Evolutionary conservation across 2,113 vertebrate genomes (phyloP).

Genomic region (Orthonyx spaldingii): DNA sequence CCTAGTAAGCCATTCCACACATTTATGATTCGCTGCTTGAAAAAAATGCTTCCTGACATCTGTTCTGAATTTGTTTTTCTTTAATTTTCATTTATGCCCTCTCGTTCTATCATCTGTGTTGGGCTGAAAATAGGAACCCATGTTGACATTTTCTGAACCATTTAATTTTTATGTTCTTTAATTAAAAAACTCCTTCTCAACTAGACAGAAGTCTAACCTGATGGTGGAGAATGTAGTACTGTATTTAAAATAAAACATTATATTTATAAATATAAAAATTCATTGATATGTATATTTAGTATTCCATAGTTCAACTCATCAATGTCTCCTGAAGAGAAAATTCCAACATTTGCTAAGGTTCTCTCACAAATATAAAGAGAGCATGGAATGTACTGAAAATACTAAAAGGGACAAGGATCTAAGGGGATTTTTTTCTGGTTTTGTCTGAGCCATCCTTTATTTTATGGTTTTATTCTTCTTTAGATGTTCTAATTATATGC

Average conservation of each 20-base stretch:
- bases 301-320: not conserved
- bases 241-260: slow-evolving; percentile 10
- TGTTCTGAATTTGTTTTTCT: slow-evolving; percentile 79
- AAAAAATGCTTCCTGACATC: slow-evolving; percentile 74
- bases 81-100: slow-evolving; percentile 80
- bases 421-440: not conserved
- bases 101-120: slow-evolving; percentile 77
- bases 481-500: not conserved
- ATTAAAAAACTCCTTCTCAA: slow-evolving; percentile 70
- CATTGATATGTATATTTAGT: not conserved
- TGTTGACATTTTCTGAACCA: slow-evolving; percentile 76
- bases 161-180: slow-evolving; percentile 78
- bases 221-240: not conserved
- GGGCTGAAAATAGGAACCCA: slow-evolving; percentile 77
- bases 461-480: not conserved
- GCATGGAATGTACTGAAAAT: not conserved
- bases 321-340: not conserved
- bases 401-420: not conserved
- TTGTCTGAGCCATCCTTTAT: not conserved
- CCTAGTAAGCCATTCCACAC: slow-evolving; percentile 69
- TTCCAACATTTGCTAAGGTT: not conserved
- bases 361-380: not conserved
- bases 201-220: slow-evolving; percentile 63
- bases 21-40: slow-evolving; percentile 67
- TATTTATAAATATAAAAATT: not conserved